Evolutionary conservation across 2,797 vertebrate species (phyloP).

Genomic region (Ctenopoma multispine): DNA sequence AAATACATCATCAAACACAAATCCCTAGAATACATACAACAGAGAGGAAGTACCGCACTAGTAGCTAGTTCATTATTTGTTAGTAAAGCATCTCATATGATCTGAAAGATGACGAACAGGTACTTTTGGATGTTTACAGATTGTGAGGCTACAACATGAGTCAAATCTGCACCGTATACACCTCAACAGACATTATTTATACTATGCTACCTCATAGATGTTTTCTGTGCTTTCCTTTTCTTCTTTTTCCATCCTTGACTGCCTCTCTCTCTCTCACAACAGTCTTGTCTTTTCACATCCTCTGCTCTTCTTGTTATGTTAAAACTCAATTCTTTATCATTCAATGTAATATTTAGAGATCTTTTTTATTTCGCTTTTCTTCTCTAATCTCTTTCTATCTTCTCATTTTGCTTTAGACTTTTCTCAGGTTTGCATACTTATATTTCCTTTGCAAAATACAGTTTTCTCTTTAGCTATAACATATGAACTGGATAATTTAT

Average conservation of each 20-base stretch:
- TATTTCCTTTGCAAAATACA: constrained; percentile 26
- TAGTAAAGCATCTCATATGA: constrained; percentile 14
- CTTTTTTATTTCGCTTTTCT: constrained; percentile 28
- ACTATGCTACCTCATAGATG: constrained; percentile 26
- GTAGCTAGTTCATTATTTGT: not conserved
- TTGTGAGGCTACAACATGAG: not conserved
- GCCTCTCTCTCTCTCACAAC: constrained; percentile 38
- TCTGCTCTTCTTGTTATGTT: constrained; percentile 51
- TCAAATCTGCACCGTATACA: constrained; percentile 23
- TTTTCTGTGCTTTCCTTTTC: constrained; percentile 24
- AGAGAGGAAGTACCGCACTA: not conserved
- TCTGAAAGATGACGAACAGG: constrained; percentile 23
- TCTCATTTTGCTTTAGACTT: constrained; percentile 1
- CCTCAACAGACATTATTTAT: constrained; percentile 16
- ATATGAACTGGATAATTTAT: constrained; percentile 28
- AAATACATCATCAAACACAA: constrained; percentile 42
- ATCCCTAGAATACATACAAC: constrained; percentile 25
- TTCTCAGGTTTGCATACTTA: constrained; percentile 13
- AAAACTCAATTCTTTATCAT: constrained; percentile 29
- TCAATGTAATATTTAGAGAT: constrained; percentile 46
- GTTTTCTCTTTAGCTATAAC: constrained; percentile 42
- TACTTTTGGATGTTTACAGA: constrained; percentile 20
- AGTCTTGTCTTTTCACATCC: constrained; percentile 61
- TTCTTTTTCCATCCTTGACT: constrained; percentile 7
- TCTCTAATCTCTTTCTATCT: constrained; percentile 16